phyloP scores from a whole-genome alignment of 2,113 vertebrate genomes.

The Bagarius yarrelli region DNA sequence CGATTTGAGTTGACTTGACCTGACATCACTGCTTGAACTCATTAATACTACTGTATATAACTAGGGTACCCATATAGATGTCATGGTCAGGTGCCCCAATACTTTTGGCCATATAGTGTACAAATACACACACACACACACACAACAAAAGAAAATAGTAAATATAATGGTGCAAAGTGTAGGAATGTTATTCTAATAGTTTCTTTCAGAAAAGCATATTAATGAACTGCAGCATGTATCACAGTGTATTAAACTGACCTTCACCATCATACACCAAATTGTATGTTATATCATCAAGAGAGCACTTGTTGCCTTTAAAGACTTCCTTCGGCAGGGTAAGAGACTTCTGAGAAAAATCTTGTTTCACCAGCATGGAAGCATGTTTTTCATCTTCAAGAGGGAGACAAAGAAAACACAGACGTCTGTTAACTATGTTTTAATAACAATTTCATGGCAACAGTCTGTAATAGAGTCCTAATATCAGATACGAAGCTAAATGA shows the following conservation, averaged over 20 bases:
- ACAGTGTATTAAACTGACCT: conserved; percentile 28
- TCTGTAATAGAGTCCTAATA: not conserved
- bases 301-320: conserved; percentile 27
- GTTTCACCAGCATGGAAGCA: conserved; percentile 28
- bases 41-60: too few species aligned
- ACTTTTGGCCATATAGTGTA: too few species aligned
- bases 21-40: too few species aligned
- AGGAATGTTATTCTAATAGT: not conserved
- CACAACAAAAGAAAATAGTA: not conserved
- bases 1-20: too few species aligned
- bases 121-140: not conserved
- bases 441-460: not conserved
- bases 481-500: not conserved
- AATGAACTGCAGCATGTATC: not conserved
- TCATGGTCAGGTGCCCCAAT: too few species aligned
- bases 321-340: conserved; percentile 28
- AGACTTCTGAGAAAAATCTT: conserved; percentile 39
- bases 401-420: not conserved
- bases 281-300: conserved; percentile 37
- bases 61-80: too few species aligned
- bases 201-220: not conserved
- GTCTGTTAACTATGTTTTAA: not conserved
- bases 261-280: conserved; percentile 10
- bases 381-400: conserved; percentile 34
- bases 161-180: not conserved